These are phyloP conservation scores for Bombus balteatus DNA, from an alignment of 1,140 invertebrate species.

Conservation along the genomic window DNA sequence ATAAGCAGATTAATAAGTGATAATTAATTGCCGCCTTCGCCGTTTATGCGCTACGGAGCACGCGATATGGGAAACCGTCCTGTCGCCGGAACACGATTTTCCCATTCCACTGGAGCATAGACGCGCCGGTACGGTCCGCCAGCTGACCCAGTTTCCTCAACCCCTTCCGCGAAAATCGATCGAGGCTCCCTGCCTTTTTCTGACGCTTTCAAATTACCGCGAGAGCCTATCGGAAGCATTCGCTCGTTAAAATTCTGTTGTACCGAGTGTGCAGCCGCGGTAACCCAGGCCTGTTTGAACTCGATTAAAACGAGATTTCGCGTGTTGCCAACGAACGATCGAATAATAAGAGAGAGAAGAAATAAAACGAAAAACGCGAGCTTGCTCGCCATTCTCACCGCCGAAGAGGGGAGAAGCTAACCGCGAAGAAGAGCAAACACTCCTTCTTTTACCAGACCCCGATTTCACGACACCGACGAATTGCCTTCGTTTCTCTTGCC, in stretches of 20 bases:
- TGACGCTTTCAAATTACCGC: conserved; percentile 40
- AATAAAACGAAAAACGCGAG: conserved; percentile 2
- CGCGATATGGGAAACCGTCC: background rate
- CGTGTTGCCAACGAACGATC: conserved; percentile 17
- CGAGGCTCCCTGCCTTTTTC: conserved; percentile 38
- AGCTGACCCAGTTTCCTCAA: conserved; percentile 27
- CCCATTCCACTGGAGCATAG: background rate
- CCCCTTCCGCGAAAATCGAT: conserved; percentile 15
- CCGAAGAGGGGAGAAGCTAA: no score
- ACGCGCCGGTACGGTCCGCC: background rate
- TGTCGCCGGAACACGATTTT: conserved; percentile 16
- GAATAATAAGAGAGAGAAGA: background rate
- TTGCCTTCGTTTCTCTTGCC: background rate
- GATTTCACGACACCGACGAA: conserved; percentile 25
- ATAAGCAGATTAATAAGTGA: conserved; percentile 33
- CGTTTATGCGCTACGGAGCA: background rate
- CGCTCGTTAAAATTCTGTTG: conserved; percentile 54
- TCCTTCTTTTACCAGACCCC: background rate
- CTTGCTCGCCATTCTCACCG: background rate
- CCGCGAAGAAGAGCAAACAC: conserved; percentile 24
- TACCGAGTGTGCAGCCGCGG: background rate
- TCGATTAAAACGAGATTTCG: conserved; percentile 51
- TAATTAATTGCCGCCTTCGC: conserved; percentile 47
- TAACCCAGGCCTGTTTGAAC: conserved; percentile 7
- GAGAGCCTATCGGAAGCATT: conserved; percentile 35